Base-by-base conservation (phyloP, 2,797 vertebrate genomes). In the Pyrocephalus nanus region DNA sequence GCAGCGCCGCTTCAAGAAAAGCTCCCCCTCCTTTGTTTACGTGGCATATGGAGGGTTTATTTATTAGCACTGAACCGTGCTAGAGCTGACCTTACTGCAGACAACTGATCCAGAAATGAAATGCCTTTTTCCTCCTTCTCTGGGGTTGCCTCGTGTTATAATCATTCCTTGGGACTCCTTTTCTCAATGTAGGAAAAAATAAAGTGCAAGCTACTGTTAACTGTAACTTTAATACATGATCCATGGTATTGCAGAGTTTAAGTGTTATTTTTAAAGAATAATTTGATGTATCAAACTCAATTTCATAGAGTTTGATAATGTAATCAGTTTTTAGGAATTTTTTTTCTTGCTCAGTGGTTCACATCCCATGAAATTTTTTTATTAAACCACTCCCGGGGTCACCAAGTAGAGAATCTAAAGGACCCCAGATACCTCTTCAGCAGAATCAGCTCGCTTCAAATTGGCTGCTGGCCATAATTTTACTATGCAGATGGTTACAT, bases 301-400 rank as follows among this genome's bases (percentile, higher is more conserved):
- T 91, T 96, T 96, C 7, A 3, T 64, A 48, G 71, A 91, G 88
- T 93, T 95, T 87, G 91, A 29, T 95, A 92, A 90, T 43, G 47
- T 76, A 89, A 90, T 97, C 85, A 75, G 71, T 8, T 94, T 93
- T 97, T 77, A 95, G 87, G 71, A 20, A 5, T 70, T 54, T 81
- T 65, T 50, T 79, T 29, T 19, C 54, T 76, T 93, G 84, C 42
- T 54, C 58, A 82, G 87, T 89, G 86, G 93, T 95, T 97, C 87
- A 60, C 64, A 38, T 91, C 78, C 82, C 53, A 69, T 95, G 93
- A 96, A 92, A 80, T 95, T 96, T 95, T 97, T 97, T 96, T 92
- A 96, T 97, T 97, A 97, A 96, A 57, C 67, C 72, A 69, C 83
- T 96, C 72, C 54, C 88, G 92, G 82, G 85, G 92, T 97, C 94